Evolutionary conservation across 2,113 vertebrate genomes (phyloP), one percentile per base, ranked within the genome.

Genomic region (Numida meleagris): DNA sequence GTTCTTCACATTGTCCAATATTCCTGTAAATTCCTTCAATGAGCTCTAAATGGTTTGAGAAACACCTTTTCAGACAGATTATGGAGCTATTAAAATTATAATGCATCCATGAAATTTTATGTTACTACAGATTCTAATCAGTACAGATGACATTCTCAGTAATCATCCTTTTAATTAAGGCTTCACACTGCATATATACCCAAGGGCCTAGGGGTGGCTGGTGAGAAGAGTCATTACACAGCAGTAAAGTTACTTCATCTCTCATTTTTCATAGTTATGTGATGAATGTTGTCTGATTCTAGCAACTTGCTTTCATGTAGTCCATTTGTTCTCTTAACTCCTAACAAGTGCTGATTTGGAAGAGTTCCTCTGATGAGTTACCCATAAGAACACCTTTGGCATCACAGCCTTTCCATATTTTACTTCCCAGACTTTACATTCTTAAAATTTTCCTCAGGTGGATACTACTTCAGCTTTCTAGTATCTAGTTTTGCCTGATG

Each of bases 51-150:
- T 73, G 4, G 9, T 31, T 23, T 59, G 55, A 88, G 34, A 34
- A 16, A 91, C 43, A 73, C 50, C 18, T 45, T 66, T 74, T 27
- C 31, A 51, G 38, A 24, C 66, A 81, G 42, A 17, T 53, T 53
- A 53, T 31, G 51, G 8, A 53, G 51, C 36, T 66, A 40, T 40
- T 63, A 6, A 6, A 68, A 46, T n/a, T 46, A 82, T 24, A 16
- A 73, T 0, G 0, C 16, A 21, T 27, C 58, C 62, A 31, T 29
- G 5, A 82, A 61, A n/a, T 72, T 68, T 21, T 29, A 80, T 0
- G 1, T 59, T 80, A 57, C 68, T 62, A 50, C 4, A 73, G 57
- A 36, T 86, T 61, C 48, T 70, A 29, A 70, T 73, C 50, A 58
- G n/a, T 14, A 80, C 2, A 29, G 48, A n/a, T 42, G 90, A 62